Base-by-base conservation (phyloP, 2,113 vertebrate genomes). In the Phalacrocorax pelagicus region DNA sequence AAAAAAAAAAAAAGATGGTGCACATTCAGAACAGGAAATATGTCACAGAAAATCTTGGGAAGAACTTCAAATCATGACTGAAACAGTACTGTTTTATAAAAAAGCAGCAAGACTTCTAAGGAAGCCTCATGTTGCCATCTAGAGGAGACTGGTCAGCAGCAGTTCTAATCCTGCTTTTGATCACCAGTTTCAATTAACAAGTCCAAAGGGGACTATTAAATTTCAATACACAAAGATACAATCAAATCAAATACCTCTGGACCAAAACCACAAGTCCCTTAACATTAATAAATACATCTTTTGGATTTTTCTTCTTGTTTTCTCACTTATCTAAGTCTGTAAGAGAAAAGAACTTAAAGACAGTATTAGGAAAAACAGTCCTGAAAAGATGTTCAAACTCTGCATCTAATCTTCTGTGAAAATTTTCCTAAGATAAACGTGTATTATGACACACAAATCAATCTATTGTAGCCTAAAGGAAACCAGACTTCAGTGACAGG, bases 61-160 rank as follows among this genome's bases (percentile, higher is more conserved):
- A 94, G 7, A 51, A 49, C 29, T 57, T 81, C 36, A 62, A 79
- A 78, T 12, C 22, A 11, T 6, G 19, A 79, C 6, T 5, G 47
- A 91, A 91, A 63, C 0, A 1, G 8, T 24, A 52, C 2, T 15
- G 22, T 13, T 78, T 17, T 2, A 19, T 6, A 12, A 44, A 49
- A n/a, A 29, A 19, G 4, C 12, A 46, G 24, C 7, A 47, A 38
- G 57, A 72, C 11, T n/a, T 52, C 73, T 16, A 23, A 3, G 27
- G 55, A 97, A 95, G 97, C 87, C 93, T 95, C 84, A 78, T 95
- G 94, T 94, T 98, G 98, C 98, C 98, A 98, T 63, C 98, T 98
- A 97, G 88, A 97, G 98, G 97, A 73, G 36, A 67, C 8, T 6
- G 18, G 6, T 14, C 55, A 52, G 36, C 52, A 44, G 42, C 2